Conservation (phyloP, 1,140 invertebrate genomes). For the Zaprionus ornatus region DNA sequence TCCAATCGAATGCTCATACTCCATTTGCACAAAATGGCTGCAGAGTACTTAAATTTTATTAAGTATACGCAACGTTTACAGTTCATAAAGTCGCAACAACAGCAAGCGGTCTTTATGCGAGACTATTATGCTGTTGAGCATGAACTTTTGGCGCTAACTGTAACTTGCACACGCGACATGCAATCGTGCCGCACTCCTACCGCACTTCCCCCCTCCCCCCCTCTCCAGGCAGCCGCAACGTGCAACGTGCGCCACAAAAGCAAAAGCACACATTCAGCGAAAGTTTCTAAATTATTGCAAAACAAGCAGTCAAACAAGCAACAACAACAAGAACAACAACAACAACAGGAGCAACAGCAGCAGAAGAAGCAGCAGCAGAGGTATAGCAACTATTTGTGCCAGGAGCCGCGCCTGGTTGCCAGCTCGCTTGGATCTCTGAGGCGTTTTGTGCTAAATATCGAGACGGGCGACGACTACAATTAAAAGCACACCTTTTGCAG, state of each 20-base stretch:
- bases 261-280: slow-evolving; percentile 76
- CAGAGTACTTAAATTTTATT: slow-evolving; percentile 1
- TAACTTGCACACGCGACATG: slow-evolving; percentile 50
- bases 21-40: background rate
- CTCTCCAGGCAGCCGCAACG: slow-evolving; percentile 1
- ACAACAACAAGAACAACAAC: slow-evolving; percentile 21
- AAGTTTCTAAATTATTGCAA: slow-evolving; percentile 80
- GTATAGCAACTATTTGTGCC: slow-evolving; percentile 63
- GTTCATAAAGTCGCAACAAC: slow-evolving; percentile 17
- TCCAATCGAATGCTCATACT: background rate
- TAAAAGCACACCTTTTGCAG: slow-evolving; percentile 80
- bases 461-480: slow-evolving; percentile 65
- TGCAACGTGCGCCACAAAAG: slow-evolving; percentile 56
- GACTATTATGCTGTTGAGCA: slow-evolving; percentile 29
- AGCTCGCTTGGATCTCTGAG: slow-evolving; percentile 29
- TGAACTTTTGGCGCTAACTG: slow-evolving; percentile 50
- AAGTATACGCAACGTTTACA: slow-evolving; percentile 27
- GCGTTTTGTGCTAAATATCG: slow-evolving; percentile 69
- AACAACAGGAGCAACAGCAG: slow-evolving; percentile 43
- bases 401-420: slow-evolving; percentile 48
- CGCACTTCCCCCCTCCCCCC: background rate
- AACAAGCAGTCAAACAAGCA: slow-evolving; percentile 72
- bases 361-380: slow-evolving; percentile 1
- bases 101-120: too few relatives aligned
- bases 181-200: background rate